These are phyloP conservation scores for Tuta absoluta DNA, from an alignment of 2,888 invertebrate species.

Conservation along the genomic window DNA sequence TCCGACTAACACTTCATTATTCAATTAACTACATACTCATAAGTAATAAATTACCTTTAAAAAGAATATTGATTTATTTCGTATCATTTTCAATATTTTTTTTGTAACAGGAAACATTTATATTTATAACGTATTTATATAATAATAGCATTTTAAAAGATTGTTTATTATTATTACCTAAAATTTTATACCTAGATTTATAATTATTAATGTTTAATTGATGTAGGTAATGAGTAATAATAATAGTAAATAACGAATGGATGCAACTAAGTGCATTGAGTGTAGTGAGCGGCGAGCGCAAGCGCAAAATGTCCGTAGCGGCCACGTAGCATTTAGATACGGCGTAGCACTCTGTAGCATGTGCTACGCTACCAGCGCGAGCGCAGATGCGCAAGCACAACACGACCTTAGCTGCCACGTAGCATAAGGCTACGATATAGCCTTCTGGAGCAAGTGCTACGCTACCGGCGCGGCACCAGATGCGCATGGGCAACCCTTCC, in stretches of 20 bases:
- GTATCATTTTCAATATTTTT: slow-evolving; percentile 81
- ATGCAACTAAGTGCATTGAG: slow-evolving; percentile 73
- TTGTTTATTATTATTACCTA: slow-evolving; percentile 82
- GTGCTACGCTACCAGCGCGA: slow-evolving; percentile 40
- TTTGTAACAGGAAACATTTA: slow-evolving; percentile 83
- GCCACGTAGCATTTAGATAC: slow-evolving; percentile 35
- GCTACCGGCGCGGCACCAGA: no score
- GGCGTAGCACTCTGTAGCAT: slow-evolving; percentile 33
- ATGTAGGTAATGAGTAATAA: slow-evolving; percentile 79
- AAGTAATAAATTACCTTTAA: slow-evolving; percentile 81
- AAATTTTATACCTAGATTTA: slow-evolving; percentile 81
- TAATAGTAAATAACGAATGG: slow-evolving; percentile 77
- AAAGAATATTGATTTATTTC: slow-evolving; percentile 81
- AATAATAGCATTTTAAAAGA: slow-evolving; percentile 82
- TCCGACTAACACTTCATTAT: slow-evolving; percentile 76
- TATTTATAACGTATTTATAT: slow-evolving; percentile 83
- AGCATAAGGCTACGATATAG: background rate
- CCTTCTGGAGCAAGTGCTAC: slow-evolving; percentile 32
- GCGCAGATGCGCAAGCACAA: slow-evolving; percentile 32
- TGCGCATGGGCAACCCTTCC: no score
- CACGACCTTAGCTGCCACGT: no score
- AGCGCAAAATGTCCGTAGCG: slow-evolving; percentile 35
- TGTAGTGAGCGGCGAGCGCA: slow-evolving; percentile 62
- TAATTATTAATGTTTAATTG: slow-evolving; percentile 81
- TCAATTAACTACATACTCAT: slow-evolving; percentile 81